phyloP scores from a whole-genome alignment of 2,113 vertebrate species.

The Erythrocercus mccallii region DNA sequence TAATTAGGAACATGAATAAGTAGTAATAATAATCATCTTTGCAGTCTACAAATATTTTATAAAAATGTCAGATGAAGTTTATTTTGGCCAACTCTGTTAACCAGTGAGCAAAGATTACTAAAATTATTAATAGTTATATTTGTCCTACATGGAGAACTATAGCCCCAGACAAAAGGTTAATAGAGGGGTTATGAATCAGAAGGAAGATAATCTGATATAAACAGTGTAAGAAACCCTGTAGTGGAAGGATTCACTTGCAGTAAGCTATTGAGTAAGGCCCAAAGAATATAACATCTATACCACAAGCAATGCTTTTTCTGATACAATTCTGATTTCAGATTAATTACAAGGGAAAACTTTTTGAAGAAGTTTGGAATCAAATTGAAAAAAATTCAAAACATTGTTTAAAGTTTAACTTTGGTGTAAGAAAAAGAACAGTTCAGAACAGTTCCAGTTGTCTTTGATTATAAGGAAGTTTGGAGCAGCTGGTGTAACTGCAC shows the following conservation, averaged over 20 bases:
- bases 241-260: background rate
- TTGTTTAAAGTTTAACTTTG: background rate
- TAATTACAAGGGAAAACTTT: background rate
- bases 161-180: background rate
- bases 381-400: background rate
- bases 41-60: constrained; percentile 2
- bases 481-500: background rate
- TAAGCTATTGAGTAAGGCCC: background rate
- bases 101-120: background rate
- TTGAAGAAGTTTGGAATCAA: background rate
- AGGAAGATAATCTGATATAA: background rate
- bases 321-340: background rate
- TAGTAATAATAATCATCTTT: constrained; percentile 25
- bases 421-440: background rate
- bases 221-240: background rate
- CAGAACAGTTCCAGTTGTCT: background rate
- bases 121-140: background rate
- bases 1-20: constrained; percentile 62
- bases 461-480: background rate
- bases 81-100: background rate
- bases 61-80: background rate
- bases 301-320: background rate
- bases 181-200: background rate
- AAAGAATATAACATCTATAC: background rate
- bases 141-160: background rate